Percentiles rank a stretch among this genome's conserved stretches.
Evolutionary conservation across 2,888 invertebrate genomes (phyloP).

Genomic region (Coleophora deauratella): DNA sequence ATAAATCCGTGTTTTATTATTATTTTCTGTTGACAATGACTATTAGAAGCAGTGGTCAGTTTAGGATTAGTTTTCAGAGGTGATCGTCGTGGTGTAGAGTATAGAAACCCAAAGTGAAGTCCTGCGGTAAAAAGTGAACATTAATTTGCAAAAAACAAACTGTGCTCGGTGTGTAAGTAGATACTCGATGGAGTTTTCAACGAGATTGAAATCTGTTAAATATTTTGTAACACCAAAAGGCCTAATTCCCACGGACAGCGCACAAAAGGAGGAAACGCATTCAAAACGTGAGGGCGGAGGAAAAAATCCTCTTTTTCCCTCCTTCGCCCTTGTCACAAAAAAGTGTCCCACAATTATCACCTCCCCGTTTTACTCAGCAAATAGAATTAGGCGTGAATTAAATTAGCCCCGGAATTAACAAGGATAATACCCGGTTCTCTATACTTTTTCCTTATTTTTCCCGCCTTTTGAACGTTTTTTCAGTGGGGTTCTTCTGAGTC

Average conservation of each 20-base stretch:
- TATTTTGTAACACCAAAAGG: conserved; percentile 14
- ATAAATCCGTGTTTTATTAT: conserved; percentile 32
- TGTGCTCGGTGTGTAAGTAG: not conserved
- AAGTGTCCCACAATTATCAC: conserved; percentile 68
- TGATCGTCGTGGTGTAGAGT: conserved; percentile 27
- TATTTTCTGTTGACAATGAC: conserved; percentile 35
- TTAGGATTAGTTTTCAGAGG: conserved; percentile 35
- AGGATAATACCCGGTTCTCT: conserved; percentile 64
- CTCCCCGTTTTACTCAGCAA: conserved; percentile 66
- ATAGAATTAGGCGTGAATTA: conserved; percentile 73
- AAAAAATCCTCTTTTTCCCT: conserved; percentile 29
- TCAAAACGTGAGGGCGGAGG: conserved; percentile 39
- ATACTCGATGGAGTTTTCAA: too few species aligned
- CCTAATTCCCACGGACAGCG: conserved; percentile 40
- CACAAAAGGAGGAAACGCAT: conserved; percentile 27
- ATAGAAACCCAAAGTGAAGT: conserved; percentile 19
- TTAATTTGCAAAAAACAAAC: too few species aligned
- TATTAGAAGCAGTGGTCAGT: conserved; percentile 48
- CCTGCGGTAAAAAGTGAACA: too few species aligned
- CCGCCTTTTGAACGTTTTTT: conserved; percentile 45
- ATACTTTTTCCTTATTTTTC: conserved; percentile 56
- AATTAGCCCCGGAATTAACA: conserved; percentile 70
- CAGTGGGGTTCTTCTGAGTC: conserved; percentile 8
- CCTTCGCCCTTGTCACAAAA: conserved; percentile 45
- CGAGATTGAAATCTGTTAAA: too few species aligned